phyloP scores from a whole-genome alignment of 2,888 invertebrate genomes.

The Trachelus tabidus region DNA sequence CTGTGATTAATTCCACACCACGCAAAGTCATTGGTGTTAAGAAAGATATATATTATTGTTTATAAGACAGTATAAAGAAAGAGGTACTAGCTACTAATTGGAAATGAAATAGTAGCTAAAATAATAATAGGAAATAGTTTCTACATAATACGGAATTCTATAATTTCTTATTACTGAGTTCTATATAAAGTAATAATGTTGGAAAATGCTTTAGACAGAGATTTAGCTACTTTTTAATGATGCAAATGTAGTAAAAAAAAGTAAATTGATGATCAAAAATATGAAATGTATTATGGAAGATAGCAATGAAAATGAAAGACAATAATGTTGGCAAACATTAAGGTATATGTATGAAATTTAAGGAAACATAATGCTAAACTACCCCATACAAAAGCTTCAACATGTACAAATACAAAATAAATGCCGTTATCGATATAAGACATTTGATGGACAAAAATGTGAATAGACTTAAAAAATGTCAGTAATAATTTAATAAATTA shows the following conservation, averaged over 20 bases:
- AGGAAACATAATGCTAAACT: not conserved
- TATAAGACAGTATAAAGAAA: not conserved
- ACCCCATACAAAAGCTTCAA: not conserved
- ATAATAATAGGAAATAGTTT: not conserved
- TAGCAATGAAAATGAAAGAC: not conserved
- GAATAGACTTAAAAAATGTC: not conserved
- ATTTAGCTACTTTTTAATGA: not conserved
- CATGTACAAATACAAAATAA: not conserved
- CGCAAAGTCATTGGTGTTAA: slow-evolving; percentile 32
- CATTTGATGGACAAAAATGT: not conserved
- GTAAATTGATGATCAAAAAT: not conserved
- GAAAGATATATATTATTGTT: slow-evolving; percentile 11
- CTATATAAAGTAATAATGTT: not conserved
- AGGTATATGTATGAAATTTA: not conserved
- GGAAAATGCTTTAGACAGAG: not conserved
- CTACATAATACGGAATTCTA: not conserved
- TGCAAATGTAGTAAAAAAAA: not conserved
- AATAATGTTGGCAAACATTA: not conserved
- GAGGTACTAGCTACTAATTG: not conserved
- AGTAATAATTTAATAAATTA: not conserved
- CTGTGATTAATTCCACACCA: slow-evolving; percentile 53
- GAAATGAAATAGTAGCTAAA: not conserved
- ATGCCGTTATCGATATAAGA: not conserved
- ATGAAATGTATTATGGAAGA: not conserved
- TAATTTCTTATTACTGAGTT: not conserved